Conservation (phyloP, 2,888 invertebrate species). For the Scaptomyza flava region DNA sequence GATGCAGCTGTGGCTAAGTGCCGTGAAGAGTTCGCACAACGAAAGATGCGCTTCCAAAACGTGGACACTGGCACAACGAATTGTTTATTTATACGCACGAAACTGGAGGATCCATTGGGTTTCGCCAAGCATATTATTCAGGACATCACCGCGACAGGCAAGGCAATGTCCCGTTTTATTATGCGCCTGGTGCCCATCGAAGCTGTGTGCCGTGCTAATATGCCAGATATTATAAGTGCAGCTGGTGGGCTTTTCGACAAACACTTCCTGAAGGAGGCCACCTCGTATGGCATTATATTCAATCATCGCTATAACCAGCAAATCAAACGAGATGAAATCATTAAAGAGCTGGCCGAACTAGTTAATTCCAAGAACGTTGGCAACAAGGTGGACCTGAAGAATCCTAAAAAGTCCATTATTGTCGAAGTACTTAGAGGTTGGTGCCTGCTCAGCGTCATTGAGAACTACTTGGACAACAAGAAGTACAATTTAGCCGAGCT, state of each 20-base stretch:
- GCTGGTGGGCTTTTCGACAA: conserved; percentile 89
- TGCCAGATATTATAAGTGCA: conserved; percentile 90
- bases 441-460: conserved; percentile 92
- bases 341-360: conserved; percentile 89
- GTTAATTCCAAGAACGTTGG: conserved; percentile 88
- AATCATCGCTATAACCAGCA: conserved; percentile 92
- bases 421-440: conserved; percentile 93
- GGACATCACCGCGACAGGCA: conserved; percentile 88
- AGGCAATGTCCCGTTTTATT: conserved; percentile 90
- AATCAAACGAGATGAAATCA: conserved; percentile 89
- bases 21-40: conserved; percentile 68
- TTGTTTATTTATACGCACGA: conserved; percentile 93
- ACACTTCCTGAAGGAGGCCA: conserved; percentile 89
- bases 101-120: conserved; percentile 90
- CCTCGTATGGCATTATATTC: conserved; percentile 90
- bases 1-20: conserved; percentile 76
- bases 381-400: conserved; percentile 92
- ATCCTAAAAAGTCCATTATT: conserved; percentile 91
- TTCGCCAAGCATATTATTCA: conserved; percentile 89
- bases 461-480: conserved; percentile 90
- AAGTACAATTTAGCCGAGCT: conserved; percentile 93
- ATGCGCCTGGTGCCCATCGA: conserved; percentile 93
- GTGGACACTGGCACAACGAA: conserved; percentile 93
- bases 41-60: conserved; percentile 88
- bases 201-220: conserved; percentile 91